phyloP scores from a whole-genome alignment of 1,140 invertebrate genomes.

The Calosoma granatense region DNA sequence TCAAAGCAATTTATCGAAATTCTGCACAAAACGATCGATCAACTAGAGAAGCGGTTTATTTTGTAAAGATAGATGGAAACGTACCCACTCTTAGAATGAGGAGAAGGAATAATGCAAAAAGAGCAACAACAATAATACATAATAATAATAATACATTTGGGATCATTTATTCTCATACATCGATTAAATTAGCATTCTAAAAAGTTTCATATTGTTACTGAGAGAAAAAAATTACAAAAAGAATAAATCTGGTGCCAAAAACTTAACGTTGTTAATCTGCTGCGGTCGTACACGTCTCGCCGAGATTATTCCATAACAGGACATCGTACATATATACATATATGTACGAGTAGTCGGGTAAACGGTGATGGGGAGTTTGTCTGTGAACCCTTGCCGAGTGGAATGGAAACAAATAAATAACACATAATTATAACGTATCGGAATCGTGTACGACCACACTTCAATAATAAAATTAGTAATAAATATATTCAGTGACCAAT shows the following conservation, averaged over 20 bases:
- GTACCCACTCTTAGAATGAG: no score
- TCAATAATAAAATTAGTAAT: constrained; percentile 7
- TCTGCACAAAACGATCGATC: not conserved
- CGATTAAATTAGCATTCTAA: constrained; percentile 28
- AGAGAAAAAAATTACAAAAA: constrained; percentile 10
- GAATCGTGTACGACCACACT: not conserved
- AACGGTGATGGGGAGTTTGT: no score
- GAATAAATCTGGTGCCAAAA: constrained; percentile 29
- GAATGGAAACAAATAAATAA: no score
- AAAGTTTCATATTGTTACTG: constrained; percentile 24
- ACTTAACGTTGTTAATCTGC: constrained; percentile 28
- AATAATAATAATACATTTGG: constrained; percentile 31
- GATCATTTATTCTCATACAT: constrained; percentile 29
- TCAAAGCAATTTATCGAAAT: constrained; percentile 11
- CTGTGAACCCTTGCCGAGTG: no score
- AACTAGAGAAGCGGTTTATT: not conserved
- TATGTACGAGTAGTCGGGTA: no score
- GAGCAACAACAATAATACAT: constrained; percentile 14
- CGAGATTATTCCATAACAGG: not conserved
- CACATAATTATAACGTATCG: not conserved
- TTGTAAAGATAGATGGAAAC: no score
- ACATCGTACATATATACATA: no score
- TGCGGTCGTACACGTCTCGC: not conserved
- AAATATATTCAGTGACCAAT: constrained; percentile 7
- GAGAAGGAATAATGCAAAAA: no score